Base-by-base conservation (phyloP, 1,140 invertebrate genomes). In the Meloidogyne exigua region DNA sequence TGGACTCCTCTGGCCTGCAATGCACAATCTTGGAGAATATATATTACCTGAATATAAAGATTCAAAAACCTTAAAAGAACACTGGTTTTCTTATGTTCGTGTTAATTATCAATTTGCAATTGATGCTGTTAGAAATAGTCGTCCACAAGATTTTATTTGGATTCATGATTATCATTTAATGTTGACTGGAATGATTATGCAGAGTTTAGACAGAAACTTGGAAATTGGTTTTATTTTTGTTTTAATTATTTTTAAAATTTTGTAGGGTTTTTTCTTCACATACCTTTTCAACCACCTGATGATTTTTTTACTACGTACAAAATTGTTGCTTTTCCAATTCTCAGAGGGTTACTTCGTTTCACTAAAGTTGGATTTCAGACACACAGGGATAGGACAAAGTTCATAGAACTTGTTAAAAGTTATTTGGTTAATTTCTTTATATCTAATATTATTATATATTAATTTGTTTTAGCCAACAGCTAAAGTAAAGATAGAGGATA, bases 361-460 rank as follows among this genome's bases (percentile, higher is more conserved):
- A 87, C 86, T 12, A 87, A 87, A 76, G 84, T 86, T 44, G 85
- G 85, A 32, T 87, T 87, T 76, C 85, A 87, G 81, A 87, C 85
- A 13, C 85, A 87, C 65, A 62, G 86, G 10, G 85, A 87, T 66
- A 83, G 85, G 23, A 77, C 80, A 25, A 85, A 75, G 44, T 87
- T 87, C 44, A 70, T 88, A 10, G 76, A 85, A 39, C 67, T 87
- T 25, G 80, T 87, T 25, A 44, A 77, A 64, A 79, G 77, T 25
- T 79, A 87, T 69, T 65, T 87, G 32, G 44, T 63, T 26, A 65
- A 2, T 12, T 15, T 10, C 36, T 21, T 21, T 25, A 12, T 18
- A 23, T 18, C 0, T 67, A n/a, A 18, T n/a, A 21, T n/a, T n/a
- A n/a, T n/a, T n/a, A n/a, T n/a, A n/a, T n/a, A 18, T 66, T 67